Evolutionary conservation across 2,888 invertebrate species (phyloP), one percentile per base, ranked within the genome.

Genomic region (Dynastes hyllus): DNA sequence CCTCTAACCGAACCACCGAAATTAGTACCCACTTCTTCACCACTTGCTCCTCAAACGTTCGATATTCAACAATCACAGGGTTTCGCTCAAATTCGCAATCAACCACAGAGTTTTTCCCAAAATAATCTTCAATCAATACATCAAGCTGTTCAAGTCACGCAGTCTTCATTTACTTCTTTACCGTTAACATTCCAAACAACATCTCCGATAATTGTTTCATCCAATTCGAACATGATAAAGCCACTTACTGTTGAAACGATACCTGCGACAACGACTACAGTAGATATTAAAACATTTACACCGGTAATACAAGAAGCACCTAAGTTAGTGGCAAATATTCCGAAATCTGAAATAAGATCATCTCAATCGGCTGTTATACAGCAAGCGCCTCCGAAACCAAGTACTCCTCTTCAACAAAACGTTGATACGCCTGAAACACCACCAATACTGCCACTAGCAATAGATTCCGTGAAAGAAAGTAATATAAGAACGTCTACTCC

Each of bases 401-500:
- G 45, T 13, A 11, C 73, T 9, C 45, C 61, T 22, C n/a, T 63
- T 13, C 67, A 75, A 37, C 63, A 75, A 29, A 77, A 27, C 40
- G 37, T n/a, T 8, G 67, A 67, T 63, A 29, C 71, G 4, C 55
- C 75, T 6, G 61, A 79, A 27, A 77, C 4, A 53, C 53, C 51
- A 3, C 58, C 55, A 69, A 27, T 65, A 63, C 53, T 70, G 58
- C 45, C 27, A 75, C 13, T 27, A 61, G 45, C 77, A 37, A 63
- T 63, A 63, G 55, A 76, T 51, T 51, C 71, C 50, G 51, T 63
- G 9, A 75, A 78, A 78, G 83, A 84, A 61, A 80, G 79, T n/a
- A 78, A 83, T 22, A 81, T 77, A 40, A 85, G 87, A 9, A 86
- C 88, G 9, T 89, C 90, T 1, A 89, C 89, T 1, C 89, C 90